These are phyloP conservation scores for Liparis tanakae DNA, from an alignment of 2,797 vertebrate species.

Conservation along the genomic window DNA sequence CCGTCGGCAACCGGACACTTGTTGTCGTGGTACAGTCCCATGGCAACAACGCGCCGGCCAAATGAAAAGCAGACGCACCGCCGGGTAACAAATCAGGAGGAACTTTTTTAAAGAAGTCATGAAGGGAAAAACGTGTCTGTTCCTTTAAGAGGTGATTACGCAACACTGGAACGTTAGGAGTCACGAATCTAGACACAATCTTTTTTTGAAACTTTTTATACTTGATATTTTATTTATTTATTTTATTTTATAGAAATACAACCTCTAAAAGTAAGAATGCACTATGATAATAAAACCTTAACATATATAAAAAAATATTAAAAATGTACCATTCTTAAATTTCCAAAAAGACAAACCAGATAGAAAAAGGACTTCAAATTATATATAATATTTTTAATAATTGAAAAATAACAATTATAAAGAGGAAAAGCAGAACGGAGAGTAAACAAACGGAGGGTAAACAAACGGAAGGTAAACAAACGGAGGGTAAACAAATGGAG, in stretches of 20 bases:
- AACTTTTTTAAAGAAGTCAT: slow-evolving; percentile 13
- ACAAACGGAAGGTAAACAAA: slow-evolving; percentile 72
- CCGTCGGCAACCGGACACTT: slow-evolving; percentile 66
- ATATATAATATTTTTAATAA: not conserved
- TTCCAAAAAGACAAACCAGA: not conserved
- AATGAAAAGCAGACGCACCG: slow-evolving; percentile 68
- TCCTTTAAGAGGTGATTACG: not conserved
- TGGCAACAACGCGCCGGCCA: slow-evolving; percentile 49
- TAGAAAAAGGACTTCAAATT: not conserved
- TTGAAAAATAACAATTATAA: slow-evolving; percentile 70
- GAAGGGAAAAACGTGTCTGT: not conserved
- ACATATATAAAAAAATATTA: no score
- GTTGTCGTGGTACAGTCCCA: slow-evolving; percentile 43
- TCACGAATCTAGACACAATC: not conserved
- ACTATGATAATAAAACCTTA: no score
- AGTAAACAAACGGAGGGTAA: slow-evolving; percentile 71
- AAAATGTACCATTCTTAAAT: no score
- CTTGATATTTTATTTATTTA: no score
- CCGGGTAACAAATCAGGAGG: slow-evolving; percentile 34
- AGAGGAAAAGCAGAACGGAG: slow-evolving; percentile 56
- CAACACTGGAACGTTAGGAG: not conserved
- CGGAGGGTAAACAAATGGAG: slow-evolving; percentile 56
- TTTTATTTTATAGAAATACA: no score
- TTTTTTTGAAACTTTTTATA: no score
- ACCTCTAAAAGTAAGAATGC: no score